Conservation (phyloP, 2,797 vertebrate species). For the Sebastes minor region DNA sequence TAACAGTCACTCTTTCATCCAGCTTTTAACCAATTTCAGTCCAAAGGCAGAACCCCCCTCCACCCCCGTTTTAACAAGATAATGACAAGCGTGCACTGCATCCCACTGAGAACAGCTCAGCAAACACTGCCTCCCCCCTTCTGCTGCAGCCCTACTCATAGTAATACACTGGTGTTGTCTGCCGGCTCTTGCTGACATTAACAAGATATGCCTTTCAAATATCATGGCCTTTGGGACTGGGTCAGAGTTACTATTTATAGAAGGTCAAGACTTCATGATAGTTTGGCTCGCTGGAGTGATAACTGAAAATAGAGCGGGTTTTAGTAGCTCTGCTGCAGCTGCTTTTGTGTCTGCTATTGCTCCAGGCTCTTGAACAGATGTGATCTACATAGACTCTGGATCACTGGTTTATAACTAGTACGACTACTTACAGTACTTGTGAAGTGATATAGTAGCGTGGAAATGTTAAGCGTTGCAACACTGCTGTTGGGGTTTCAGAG, state of each 20-base stretch:
- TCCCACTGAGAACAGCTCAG: constrained; percentile 29
- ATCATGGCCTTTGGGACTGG: constrained; percentile 86
- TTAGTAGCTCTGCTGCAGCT: constrained; percentile 47
- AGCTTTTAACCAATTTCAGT: constrained; percentile 58
- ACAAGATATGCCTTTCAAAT: constrained; percentile 84
- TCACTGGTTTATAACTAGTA: constrained; percentile 32
- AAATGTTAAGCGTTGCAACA: not conserved
- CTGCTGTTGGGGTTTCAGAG: not conserved
- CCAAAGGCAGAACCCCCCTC: constrained; percentile 4
- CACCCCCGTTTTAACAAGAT: constrained; percentile 17
- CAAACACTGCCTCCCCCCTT: constrained; percentile 19
- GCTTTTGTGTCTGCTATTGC: constrained; percentile 55
- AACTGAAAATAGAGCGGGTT: constrained; percentile 71
- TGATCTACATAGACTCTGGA: constrained; percentile 42
- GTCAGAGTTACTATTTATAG: constrained; percentile 83
- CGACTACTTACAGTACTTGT: not conserved
- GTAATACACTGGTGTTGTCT: constrained; percentile 64
- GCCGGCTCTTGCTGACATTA: constrained; percentile 79
- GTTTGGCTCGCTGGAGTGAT: constrained; percentile 61
- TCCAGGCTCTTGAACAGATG: constrained; percentile 57
- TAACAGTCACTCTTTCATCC: constrained; percentile 33
- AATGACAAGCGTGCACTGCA: constrained; percentile 28
- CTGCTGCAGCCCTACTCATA: constrained; percentile 39
- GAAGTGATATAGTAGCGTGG: not conserved
- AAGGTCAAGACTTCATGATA: constrained; percentile 73